Percentiles rank a stretch among this genome's conserved stretches.
These are phyloP conservation scores for Zygaena filipendulae DNA, from an alignment of 2,888 invertebrate genomes.

Conservation along the genomic window DNA sequence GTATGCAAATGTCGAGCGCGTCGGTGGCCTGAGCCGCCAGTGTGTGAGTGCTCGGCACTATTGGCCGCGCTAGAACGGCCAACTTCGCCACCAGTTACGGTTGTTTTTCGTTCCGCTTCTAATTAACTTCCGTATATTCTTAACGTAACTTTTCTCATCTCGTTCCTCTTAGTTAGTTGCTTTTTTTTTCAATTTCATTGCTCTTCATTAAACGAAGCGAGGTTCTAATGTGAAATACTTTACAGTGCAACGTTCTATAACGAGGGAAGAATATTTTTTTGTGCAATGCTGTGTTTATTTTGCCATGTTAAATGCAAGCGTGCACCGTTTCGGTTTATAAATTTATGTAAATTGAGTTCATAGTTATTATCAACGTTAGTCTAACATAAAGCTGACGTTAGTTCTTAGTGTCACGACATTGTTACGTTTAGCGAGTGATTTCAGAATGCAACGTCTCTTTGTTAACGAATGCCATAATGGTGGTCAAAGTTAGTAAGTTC, in stretches of 20 bases:
- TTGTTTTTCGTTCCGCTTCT: conserved; percentile 68
- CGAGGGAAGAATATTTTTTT: conserved; percentile 4
- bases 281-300: conserved; percentile 33
- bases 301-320: conserved; percentile 28
- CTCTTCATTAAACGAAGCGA: conserved; percentile 31
- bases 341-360: conserved; percentile 38
- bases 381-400: conserved; percentile 31
- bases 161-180: conserved; percentile 42
- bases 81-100: conserved; percentile 70
- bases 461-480: conserved; percentile 36
- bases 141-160: conserved; percentile 67
- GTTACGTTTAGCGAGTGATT: conserved; percentile 45
- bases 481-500: conserved; percentile 38
- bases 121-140: conserved; percentile 69
- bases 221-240: conserved; percentile 50
- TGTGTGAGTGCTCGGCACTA: conserved; percentile 64
- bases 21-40: conserved; percentile 40
- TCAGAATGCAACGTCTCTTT: conserved; percentile 32
- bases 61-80: conserved; percentile 67
- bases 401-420: conserved; percentile 46
- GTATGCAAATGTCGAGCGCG: conserved; percentile 65
- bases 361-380: conserved; percentile 24
- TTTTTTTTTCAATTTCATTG: conserved; percentile 39
- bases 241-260: conserved; percentile 14
- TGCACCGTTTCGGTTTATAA: conserved; percentile 34